Percentiles rank a stretch among this genome's conserved stretches.
Evolutionary conservation across 2,113 vertebrate genomes (phyloP).

Genomic region (Syngnathoides biaculeatus): DNA sequence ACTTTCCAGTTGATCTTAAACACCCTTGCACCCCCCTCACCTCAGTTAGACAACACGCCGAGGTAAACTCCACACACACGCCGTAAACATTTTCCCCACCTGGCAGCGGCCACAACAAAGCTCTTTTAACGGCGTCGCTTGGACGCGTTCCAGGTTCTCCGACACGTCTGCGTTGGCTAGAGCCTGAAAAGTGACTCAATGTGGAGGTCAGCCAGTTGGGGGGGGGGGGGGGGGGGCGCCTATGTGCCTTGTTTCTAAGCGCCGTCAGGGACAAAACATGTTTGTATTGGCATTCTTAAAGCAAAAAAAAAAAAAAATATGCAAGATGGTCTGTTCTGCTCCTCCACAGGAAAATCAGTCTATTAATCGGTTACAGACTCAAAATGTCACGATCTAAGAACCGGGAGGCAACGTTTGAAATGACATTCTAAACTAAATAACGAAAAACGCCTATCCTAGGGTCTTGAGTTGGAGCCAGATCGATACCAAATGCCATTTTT

Average conservation of each 20-base stretch:
- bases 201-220: constrained; percentile 17
- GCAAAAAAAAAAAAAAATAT: too few species aligned
- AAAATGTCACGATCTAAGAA: too few species aligned
- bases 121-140: not conserved
- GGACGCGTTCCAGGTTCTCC: constrained; percentile 25
- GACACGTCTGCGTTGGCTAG: constrained; percentile 36
- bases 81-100: constrained; percentile 24
- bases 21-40: constrained; percentile 14
- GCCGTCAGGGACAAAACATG: constrained; percentile 11
- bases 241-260: constrained; percentile 21
- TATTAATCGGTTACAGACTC: not conserved
- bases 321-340: not conserved
- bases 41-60: constrained; percentile 32
- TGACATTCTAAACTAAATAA: too few species aligned
- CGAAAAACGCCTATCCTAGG: too few species aligned
- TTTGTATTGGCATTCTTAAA: not conserved
- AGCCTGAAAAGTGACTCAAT: constrained; percentile 56
- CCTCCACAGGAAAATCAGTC: not conserved
- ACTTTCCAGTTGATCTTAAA: too few species aligned
- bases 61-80: not conserved
- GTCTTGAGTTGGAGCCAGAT: too few species aligned
- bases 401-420: too few species aligned
- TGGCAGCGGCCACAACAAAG: constrained; percentile 37
- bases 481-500: too few species aligned
- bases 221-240: constrained; percentile 55